Conservation (phyloP, 2,888 invertebrate species). For the Kryphioiulus occultus region DNA sequence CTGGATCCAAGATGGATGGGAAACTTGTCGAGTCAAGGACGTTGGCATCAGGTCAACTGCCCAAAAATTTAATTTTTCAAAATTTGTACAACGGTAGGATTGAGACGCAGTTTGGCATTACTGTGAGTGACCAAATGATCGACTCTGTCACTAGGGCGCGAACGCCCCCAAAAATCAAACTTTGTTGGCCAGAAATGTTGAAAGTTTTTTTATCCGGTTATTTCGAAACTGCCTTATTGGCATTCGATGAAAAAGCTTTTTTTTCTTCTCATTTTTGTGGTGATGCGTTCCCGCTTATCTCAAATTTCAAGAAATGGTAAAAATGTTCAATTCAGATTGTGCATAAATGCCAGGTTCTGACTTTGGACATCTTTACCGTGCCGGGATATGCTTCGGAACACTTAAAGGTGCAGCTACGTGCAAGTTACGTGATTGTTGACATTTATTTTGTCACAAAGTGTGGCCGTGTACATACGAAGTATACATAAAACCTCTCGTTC, state of each 20-base stretch:
- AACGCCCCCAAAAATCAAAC: neutral
- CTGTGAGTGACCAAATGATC: neutral
- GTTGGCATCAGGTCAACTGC: too few species aligned
- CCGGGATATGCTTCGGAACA: too few species aligned
- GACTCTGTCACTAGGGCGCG: neutral
- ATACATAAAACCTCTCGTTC: neutral
- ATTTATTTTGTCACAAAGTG: conserved; percentile 23
- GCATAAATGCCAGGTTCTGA: too few species aligned
- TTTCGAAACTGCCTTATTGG: neutral
- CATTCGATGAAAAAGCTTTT: neutral
- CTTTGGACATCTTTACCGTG: too few species aligned
- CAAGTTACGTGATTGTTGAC: conserved; percentile 23
- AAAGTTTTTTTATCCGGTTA: neutral
- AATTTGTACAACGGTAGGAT: too few species aligned
- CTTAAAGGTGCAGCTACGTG: conserved; percentile 1
- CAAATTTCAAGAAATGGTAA: neutral
- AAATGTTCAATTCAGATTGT: too few species aligned
- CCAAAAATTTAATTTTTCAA: too few species aligned
- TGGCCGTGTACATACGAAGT: conserved; percentile 23
- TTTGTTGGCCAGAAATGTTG: conserved; percentile 23
- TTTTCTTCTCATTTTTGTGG: neutral
- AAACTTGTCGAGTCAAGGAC: neutral
- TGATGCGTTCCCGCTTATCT: neutral
- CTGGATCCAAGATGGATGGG: neutral
- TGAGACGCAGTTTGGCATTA: too few species aligned